These are phyloP conservation scores for Varanus salvator DNA, from an alignment of 2,113 vertebrate genomes.

Conservation along the genomic window DNA sequence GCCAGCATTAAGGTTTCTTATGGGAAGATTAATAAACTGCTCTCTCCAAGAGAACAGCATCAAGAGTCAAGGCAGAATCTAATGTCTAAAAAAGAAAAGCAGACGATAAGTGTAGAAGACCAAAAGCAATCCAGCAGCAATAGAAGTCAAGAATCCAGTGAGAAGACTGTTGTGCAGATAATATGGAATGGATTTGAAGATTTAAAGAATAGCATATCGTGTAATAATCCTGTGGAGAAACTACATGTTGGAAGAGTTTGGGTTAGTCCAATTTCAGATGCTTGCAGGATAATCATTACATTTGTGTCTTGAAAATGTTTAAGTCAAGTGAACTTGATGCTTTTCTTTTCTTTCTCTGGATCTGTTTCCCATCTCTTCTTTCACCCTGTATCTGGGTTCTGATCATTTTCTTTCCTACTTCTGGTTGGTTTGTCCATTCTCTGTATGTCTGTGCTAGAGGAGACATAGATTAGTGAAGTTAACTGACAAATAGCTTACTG, in stretches of 20 bases:
- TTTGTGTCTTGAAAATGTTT: background rate
- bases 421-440: too few relatives aligned
- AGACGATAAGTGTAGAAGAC: constrained; percentile 54
- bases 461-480: background rate
- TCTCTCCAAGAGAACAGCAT: constrained; percentile 84
- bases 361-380: too few relatives aligned
- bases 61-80: constrained; percentile 78
- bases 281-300: background rate
- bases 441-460: background rate
- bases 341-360: too few relatives aligned
- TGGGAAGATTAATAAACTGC: constrained; percentile 84
- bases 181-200: constrained; percentile 87
- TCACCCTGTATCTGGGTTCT: too few relatives aligned
- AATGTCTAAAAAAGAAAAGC: constrained; percentile 69
- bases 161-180: constrained; percentile 79
- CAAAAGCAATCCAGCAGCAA: constrained; percentile 28
- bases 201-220: constrained; percentile 71
- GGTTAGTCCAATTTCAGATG: constrained; percentile 81
- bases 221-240: constrained; percentile 66
- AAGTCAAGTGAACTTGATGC: background rate
- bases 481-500: background rate
- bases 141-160: constrained; percentile 55
- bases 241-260: constrained; percentile 90
- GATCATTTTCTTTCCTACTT: too few relatives aligned
- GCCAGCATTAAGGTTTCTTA: constrained; percentile 83